phyloP scores from a whole-genome alignment of 37 sponge, comb jelly and placozoan genomes.

The Ianthella basta region DNA sequence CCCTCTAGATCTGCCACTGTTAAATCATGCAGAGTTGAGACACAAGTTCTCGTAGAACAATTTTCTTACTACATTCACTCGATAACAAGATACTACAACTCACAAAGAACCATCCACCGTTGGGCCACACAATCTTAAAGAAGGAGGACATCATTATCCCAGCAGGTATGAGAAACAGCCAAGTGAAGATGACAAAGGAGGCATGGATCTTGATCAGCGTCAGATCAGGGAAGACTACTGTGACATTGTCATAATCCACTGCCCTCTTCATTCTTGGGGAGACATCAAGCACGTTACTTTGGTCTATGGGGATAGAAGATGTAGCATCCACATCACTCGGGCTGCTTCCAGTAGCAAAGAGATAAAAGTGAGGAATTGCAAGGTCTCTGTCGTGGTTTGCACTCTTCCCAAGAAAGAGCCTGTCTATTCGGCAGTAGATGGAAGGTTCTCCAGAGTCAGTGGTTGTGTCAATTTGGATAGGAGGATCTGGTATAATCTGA shows the following conservation, averaged over 20 bases:
- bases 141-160: conserved; percentile 65
- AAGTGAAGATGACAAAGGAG: conserved; percentile 56
- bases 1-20: no score
- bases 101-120: conserved; percentile 80
- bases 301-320: background rate
- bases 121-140: conserved; percentile 66
- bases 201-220: conserved; percentile 50
- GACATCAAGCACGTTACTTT: background rate
- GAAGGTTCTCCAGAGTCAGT: background rate
- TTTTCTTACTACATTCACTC: no score
- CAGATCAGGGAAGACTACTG: background rate
- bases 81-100: background rate
- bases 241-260: background rate
- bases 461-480: background rate
- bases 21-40: no score
- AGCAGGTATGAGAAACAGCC: conserved; percentile 54
- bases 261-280: background rate
- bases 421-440: conserved; percentile 13
- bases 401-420: background rate
- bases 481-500: background rate
- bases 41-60: no score
- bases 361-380: background rate
- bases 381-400: conserved; percentile 5
- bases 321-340: background rate
- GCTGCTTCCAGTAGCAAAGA: background rate